Evolutionary conservation across 2,888 invertebrate species (phyloP).

Genomic region (Cataglyphis cursor): DNA sequence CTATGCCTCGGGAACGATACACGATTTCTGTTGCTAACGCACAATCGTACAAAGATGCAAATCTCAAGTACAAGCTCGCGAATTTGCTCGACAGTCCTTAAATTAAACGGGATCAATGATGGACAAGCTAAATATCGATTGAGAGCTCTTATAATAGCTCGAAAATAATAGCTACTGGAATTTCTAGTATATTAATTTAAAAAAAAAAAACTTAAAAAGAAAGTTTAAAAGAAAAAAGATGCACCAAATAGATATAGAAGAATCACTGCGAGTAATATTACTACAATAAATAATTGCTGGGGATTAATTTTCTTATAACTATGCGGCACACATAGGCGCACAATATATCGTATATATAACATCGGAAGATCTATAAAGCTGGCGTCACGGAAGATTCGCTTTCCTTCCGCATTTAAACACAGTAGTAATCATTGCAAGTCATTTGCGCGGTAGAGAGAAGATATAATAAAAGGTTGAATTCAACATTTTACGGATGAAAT

Average conservation of each 20-base stretch:
- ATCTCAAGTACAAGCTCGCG: background rate
- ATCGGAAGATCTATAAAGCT: slow-evolving; percentile 50
- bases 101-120: background rate
- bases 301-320: slow-evolving; percentile 17
- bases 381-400: slow-evolving; percentile 50
- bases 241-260: background rate
- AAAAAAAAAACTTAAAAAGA: background rate
- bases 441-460: slow-evolving; percentile 54
- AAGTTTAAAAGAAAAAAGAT: background rate
- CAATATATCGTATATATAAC: slow-evolving; percentile 29
- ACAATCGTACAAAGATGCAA: slow-evolving; percentile 32
- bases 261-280: background rate
- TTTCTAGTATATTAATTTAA: background rate
- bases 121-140: background rate
- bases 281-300: background rate
- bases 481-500: slow-evolving; percentile 23
- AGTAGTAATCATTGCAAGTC: slow-evolving; percentile 55
- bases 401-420: slow-evolving; percentile 69
- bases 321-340: background rate
- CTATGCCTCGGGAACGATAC: slow-evolving; percentile 56
- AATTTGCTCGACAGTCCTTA: background rate
- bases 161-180: background rate
- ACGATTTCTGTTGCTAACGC: slow-evolving; percentile 44
- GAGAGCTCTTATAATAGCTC: background rate
- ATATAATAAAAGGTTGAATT: slow-evolving; percentile 11